These are phyloP conservation scores for Mirounga angustirostris DNA, from an alignment of 2,113 vertebrate species.

Conservation along the genomic window DNA sequence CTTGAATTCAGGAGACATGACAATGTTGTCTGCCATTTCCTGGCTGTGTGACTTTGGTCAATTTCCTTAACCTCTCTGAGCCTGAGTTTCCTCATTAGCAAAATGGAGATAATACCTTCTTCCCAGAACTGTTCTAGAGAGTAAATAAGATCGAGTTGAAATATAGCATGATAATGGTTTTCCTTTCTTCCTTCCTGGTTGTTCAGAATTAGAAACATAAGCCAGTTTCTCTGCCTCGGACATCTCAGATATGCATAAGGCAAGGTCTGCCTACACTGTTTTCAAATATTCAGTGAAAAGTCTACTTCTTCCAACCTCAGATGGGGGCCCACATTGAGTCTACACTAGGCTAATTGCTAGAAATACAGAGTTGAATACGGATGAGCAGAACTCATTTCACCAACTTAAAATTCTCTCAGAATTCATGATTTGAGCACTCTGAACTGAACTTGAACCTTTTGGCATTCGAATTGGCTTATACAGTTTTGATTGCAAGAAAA, in stretches of 20 bases:
- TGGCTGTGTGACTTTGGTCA: background rate
- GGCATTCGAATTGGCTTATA: constrained; percentile 69
- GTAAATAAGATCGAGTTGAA: background rate
- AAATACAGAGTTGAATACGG: background rate
- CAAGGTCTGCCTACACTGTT: background rate
- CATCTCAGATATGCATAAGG: background rate
- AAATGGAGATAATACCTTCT: background rate
- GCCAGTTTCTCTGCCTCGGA: background rate
- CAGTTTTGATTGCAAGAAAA: constrained; percentile 71
- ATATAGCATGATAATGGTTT: background rate
- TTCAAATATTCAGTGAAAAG: constrained; percentile 4
- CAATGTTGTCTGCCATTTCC: background rate
- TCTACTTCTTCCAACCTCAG: background rate
- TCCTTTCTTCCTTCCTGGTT: background rate
- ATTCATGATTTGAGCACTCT: constrained; percentile 70
- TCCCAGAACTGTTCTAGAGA: background rate
- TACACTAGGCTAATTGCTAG: background rate
- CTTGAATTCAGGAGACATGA: background rate
- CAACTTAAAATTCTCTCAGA: constrained; percentile 59
- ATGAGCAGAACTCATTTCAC: constrained; percentile 61
- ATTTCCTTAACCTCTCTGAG: background rate
- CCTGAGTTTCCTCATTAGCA: background rate
- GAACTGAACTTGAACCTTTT: constrained; percentile 80
- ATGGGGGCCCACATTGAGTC: background rate
- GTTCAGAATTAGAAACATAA: constrained; percentile 28